These are phyloP conservation scores for Acanthosepion lycidas DNA, from an alignment of 2,888 invertebrate species.

Conservation along the genomic window DNA sequence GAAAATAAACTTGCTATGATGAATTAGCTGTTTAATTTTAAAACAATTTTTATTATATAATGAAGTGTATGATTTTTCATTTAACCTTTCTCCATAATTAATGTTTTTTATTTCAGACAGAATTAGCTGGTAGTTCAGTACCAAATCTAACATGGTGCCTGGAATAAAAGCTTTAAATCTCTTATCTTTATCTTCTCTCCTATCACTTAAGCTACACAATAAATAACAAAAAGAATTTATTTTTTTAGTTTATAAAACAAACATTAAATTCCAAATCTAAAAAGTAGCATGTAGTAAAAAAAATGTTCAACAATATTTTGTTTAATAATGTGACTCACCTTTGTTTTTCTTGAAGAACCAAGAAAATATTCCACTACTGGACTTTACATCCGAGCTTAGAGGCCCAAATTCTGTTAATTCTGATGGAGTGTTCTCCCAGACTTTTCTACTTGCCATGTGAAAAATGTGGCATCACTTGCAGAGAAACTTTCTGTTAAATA, in stretches of 20 bases:
- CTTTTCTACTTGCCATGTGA: constrained; percentile 50
- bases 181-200: too few relatives aligned
- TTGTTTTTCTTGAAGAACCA: constrained; percentile 80
- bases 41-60: too few relatives aligned
- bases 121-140: too few relatives aligned
- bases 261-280: neutral
- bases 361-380: constrained; percentile 82
- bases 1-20: too few relatives aligned
- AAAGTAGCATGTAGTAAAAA: neutral
- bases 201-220: too few relatives aligned
- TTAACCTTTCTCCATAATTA: too few relatives aligned
- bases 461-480: constrained; percentile 45
- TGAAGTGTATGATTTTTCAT: too few relatives aligned
- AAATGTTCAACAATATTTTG: neutral
- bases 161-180: too few relatives aligned
- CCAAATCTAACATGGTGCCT: too few relatives aligned
- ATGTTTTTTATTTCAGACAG: too few relatives aligned
- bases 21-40: too few relatives aligned
- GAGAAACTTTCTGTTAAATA: neutral
- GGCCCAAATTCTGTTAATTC: constrained; percentile 86
- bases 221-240: neutral
- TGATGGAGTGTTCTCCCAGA: constrained; percentile 64
- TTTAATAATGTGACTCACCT: constrained; percentile 75
- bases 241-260: neutral
- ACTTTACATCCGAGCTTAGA: constrained; percentile 84